Base-by-base conservation (phyloP, 2,797 vertebrate species). In the Lophotriccus pileatus region DNA sequence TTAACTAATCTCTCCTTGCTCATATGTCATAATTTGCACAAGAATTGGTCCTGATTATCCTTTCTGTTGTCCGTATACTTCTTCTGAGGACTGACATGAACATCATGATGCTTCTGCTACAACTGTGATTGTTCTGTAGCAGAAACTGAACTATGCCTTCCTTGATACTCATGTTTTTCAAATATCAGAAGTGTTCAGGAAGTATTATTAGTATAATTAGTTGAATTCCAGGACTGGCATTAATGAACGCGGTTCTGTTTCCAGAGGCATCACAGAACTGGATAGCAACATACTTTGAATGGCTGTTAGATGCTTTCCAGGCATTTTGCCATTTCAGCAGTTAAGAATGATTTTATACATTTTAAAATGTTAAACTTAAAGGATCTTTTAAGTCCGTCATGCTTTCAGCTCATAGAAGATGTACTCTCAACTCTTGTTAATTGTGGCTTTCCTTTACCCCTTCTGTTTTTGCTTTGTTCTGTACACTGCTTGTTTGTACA, bases 341-440 rank as follows among this genome's bases (percentile, higher is more conserved):
- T 55, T 87, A 62, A 87, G 39, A 59, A 87, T 50, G 53, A 34
- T 73, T 94, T 94, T 64, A 60, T 52, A 37, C 55, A 36, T 46
- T 72, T 90, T 70, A 78, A 5, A 60, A 56, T 0, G 2, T 78
- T 89, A 53, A 58, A 66, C 25, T 66, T 60, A 34, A 63, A 90
- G 41, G 11, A 13, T 7, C 41, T 91, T 94, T 89, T 76, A 91
- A 87, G 78, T 68, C 39, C 12, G 9, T 46, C 6, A 2, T 56
- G 43, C 43, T 78, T 87, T 82, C 43, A 68, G 23, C 21, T 69
- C 20, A 1, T 60, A 41, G 41, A 32, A 72, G 24, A 28, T 46
- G 17, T 53, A 37, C 37, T 84, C 74, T 78, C 14, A 81, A 32
- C n/a, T 84, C 10, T 50, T 88, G 10, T 15, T 68, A 82, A 82